Evolutionary conservation across 2,113 vertebrate genomes (phyloP), one percentile per base, ranked within the genome.

Genomic region (Corythornis cristatus): DNA sequence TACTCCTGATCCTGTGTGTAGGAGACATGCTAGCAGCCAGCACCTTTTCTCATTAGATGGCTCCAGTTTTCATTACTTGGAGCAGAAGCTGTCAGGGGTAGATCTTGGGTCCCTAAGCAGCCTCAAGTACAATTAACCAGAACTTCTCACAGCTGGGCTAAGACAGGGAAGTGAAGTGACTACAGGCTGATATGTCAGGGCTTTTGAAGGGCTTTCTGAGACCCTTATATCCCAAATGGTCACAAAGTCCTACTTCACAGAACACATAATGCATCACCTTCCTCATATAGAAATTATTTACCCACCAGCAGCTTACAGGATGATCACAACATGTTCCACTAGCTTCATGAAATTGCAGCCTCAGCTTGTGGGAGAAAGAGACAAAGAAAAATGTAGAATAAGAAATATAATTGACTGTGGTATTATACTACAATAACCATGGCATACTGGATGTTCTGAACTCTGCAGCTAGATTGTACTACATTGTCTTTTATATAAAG

Each of bases 81-180:
- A 65, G 4, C 3, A 46, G 26, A 45, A 54, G 19, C 20, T 58
- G 6, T 43, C 26, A n/a, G 40, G 11, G 20, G 42, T 31, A 84
- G 43, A 15, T 14, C 96, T 76, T 46, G 68, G 26, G 67, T 95
- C 79, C 82, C 77, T 78, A 82, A 92, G 76, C 68, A 73, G 20
- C 20, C 40, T 75, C 3, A 64, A 45, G 42, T 48, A 92, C 65
- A 95, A 93, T 95, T 66, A 65, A 91, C 25, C 70, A 87, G 64
- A 93, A 92, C 57, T 93, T 96, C 80, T 83, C n/a, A 73, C 19
- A 77, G 78, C 22, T 83, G 12, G 13, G 29, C 43, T 85, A 73
- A 61, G 11, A 67, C 35, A 35, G 35, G 35, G 35, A 35, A 35
- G 35, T 82, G 48, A 8, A 45, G 48, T 9, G 56, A 77, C 61